Evolutionary conservation across 2,888 invertebrate genomes (phyloP), one percentile per base, ranked within the genome.

Genomic region (Sympetrum striolatum): DNA sequence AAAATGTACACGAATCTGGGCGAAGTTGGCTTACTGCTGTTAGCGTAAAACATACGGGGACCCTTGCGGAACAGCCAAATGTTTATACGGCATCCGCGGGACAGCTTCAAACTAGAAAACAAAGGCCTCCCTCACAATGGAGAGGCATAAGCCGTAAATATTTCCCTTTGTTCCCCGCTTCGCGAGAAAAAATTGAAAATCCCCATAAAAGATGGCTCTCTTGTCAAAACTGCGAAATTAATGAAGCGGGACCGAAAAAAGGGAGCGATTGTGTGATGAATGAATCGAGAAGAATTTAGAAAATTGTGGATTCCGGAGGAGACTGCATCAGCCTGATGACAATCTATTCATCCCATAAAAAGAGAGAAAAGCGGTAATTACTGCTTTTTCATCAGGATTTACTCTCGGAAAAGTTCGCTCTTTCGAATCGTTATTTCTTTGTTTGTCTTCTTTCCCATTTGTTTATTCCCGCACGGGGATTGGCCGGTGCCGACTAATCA

Each of bases 131-230:
- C 86, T 58, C 58, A 86, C 86, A 86, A 86, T 53, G 35, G 82
- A 14, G 82, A 35, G n/a, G 53, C 58, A 31, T 86, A 60, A 37
- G 86, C 86, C 58, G 82, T 82, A 82, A 82, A 82, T 82, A 82
- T 82, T 58, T 58, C 82, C 86, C 39, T 86, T 64, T 82, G 82
- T 82, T 53, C 82, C n/a, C 58, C 39, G 25, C 14, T 48, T 31
- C 48, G 35, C 6, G 58, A 37, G 60, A n/a, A 60, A 86, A 86
- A 82, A 86, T 60, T 86, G 35, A 37, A 86, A 86, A 86, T 60
- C 37, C 86, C 86, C 58, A 22, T 37, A 60, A 86, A 86, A 86
- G 86, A 86, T 86, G 86, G 86, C 60, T 64, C 86, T 58, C 58
- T 82, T 82, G 82, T 58, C 82, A 81, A 58, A 53, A n/a, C 31